Evolutionary conservation across 2,113 vertebrate genomes (phyloP), one percentile per base, ranked within the genome.

Genomic region (Phaethon lepturus): DNA sequence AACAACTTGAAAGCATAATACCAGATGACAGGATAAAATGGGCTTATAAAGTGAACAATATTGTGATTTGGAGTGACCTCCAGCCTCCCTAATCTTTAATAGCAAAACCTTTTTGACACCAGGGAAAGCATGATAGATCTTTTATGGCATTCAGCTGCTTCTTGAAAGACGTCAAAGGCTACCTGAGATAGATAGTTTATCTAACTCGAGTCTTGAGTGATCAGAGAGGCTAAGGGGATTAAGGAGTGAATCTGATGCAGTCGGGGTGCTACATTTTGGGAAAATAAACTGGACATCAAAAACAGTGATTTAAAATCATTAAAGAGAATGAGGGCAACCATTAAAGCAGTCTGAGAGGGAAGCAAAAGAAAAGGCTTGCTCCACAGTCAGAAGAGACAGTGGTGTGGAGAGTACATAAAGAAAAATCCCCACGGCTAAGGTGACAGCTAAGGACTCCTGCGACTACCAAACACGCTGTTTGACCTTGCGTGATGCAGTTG

Each of bases 121-220:
- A 14, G 87, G 92, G 85, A 83, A 85, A 96, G 60, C n/a, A 13
- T 84, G 94, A 97, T 95, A 85, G 95, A 92, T 92, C 72, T 84
- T 26, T 52, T 9, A 64, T 42, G 75, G 91, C 59, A 23, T 16
- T 9, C 52, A 49, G 74, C 44, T 79, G 71, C 71, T 13, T 79
- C 91, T 85, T 89, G 86, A 73, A 69, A 73, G 88, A 31, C 2
- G 0, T 71, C 77, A 83, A 68, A 90, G 38, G 50, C 78, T 55
- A 55, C 66, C 62, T 56, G 91, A 45, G 88, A 66, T 31, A 45
- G 88, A 66, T 31, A 68, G 79, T 96, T 96, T 90, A 83, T 96
- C 86, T 75, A 7, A 42, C 13, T 68, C 40, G 38, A 23, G 83
- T 13, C 35, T 18, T 2, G 74, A 82, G 83, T 40, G 58, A 80